These are phyloP conservation scores for Vireo altiloquus DNA, from an alignment of 2,113 vertebrate species.

Conservation along the genomic window DNA sequence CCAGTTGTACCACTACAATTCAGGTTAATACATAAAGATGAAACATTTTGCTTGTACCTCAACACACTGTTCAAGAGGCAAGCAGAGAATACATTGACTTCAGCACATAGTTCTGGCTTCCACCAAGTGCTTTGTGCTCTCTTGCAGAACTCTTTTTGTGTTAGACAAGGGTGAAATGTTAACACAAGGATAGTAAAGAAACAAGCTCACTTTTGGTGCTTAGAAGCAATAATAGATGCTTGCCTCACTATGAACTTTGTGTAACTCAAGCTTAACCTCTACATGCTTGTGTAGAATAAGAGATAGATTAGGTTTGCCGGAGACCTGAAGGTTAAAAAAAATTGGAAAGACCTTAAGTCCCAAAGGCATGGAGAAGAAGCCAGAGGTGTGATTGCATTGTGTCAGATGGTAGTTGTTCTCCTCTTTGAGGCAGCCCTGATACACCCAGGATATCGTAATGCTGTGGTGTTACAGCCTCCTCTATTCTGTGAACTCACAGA, in stretches of 20 bases:
- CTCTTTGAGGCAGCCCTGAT: neutral
- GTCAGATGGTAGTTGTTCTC: neutral
- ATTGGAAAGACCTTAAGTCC: neutral
- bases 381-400: slow-evolving; percentile 40
- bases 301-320: slow-evolving; percentile 23
- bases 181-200: neutral
- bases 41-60: neutral
- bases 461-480: neutral
- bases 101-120: neutral
- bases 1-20: neutral
- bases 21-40: neutral
- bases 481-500: neutral
- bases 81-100: neutral
- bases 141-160: neutral
- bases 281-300: slow-evolving; percentile 33
- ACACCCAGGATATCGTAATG: neutral
- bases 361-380: neutral
- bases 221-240: slow-evolving; percentile 33
- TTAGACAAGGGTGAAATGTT: slow-evolving; percentile 1
- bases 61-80: neutral
- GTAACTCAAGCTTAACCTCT: slow-evolving; percentile 52
- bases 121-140: neutral
- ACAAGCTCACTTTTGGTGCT: slow-evolving; percentile 2
- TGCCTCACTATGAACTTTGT: slow-evolving; percentile 18
- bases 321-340: slow-evolving; percentile 10